Evolutionary conservation across 2,113 vertebrate species (phyloP).

Genomic region (Hystrix brachyura): DNA sequence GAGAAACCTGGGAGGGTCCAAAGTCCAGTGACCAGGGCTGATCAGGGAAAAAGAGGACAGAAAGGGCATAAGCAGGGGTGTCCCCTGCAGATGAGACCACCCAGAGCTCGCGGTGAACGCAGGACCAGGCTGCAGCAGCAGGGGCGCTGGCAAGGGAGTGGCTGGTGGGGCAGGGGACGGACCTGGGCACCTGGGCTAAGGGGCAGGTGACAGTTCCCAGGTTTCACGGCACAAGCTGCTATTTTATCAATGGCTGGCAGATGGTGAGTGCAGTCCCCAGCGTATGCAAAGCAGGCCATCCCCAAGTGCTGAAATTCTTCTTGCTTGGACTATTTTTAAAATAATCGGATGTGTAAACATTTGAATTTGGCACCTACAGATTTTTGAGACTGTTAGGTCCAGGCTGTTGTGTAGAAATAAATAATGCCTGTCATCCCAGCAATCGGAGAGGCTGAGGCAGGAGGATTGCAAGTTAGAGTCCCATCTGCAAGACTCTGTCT

Average conservation of each 20-base stretch:
- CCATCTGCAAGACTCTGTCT: neutral
- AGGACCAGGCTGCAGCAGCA: too few species aligned
- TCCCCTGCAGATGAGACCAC: neutral
- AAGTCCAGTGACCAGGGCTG: neutral
- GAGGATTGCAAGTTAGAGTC: neutral
- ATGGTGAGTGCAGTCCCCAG: fast-evolving
- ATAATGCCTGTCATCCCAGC: neutral
- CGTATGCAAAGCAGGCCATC: neutral
- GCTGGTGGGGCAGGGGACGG: neutral
- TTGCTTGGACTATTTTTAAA: conserved; percentile 32
- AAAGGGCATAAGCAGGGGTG: neutral
- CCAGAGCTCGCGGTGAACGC: neutral
- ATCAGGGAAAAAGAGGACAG: neutral
- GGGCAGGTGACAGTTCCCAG: too few species aligned
- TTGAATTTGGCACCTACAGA: neutral
- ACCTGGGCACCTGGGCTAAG: too few species aligned
- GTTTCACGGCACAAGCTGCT: neutral
- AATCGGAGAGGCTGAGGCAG: neutral
- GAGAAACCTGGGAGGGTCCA: neutral
- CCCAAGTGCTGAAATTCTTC: neutral
- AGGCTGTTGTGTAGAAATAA: neutral
- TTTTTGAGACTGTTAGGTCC: neutral
- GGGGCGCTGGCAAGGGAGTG: neutral
- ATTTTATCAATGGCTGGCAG: neutral
- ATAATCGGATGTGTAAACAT: neutral